Evolutionary conservation across 2,888 invertebrate genomes (phyloP).

Genomic region (Caenorhabditis panamensis): DNA sequence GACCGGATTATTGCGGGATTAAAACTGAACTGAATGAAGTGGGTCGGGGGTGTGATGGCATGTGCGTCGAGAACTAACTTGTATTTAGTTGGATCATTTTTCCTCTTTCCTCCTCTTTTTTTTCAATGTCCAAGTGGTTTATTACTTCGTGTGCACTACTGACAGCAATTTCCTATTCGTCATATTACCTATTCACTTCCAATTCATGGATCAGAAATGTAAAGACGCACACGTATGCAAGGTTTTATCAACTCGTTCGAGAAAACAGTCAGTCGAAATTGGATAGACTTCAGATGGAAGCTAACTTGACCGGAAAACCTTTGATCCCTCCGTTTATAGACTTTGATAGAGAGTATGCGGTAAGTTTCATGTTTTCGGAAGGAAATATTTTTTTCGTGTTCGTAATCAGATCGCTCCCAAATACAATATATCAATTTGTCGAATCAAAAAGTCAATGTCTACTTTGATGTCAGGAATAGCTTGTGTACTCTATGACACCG

Average conservation of each 20-base stretch:
- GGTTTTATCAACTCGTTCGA: constrained; percentile 41
- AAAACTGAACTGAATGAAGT: constrained; percentile 94
- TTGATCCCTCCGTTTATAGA: constrained; percentile 58
- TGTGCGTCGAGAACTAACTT: constrained; percentile 83
- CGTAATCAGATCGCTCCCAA: constrained; percentile 61
- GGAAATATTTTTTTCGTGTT: background rate
- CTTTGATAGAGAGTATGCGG: constrained; percentile 80
- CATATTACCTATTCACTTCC: constrained; percentile 38
- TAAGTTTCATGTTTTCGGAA: constrained; percentile 10
- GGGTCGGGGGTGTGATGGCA: constrained; percentile 84
- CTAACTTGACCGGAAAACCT: constrained; percentile 23
- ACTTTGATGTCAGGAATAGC: constrained; percentile 61
- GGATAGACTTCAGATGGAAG: constrained; percentile 28
- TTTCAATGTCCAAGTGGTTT: constrained; percentile 44
- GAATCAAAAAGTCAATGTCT: constrained; percentile 73
- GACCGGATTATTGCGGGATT: constrained; percentile 84
- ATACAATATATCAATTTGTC: constrained; percentile 66
- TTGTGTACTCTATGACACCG: constrained; percentile 55
- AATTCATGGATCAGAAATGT: constrained; percentile 28
- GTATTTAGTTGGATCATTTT: constrained; percentile 23
- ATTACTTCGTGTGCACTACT: constrained; percentile 32
- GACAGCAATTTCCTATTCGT: constrained; percentile 39
- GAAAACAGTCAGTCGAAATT: constrained; percentile 20
- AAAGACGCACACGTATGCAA: constrained; percentile 27
- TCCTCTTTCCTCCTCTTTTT: background rate